Evolutionary conservation across 2,113 vertebrate species (phyloP).

Genomic region (Rhinolophus sinicus): DNA sequence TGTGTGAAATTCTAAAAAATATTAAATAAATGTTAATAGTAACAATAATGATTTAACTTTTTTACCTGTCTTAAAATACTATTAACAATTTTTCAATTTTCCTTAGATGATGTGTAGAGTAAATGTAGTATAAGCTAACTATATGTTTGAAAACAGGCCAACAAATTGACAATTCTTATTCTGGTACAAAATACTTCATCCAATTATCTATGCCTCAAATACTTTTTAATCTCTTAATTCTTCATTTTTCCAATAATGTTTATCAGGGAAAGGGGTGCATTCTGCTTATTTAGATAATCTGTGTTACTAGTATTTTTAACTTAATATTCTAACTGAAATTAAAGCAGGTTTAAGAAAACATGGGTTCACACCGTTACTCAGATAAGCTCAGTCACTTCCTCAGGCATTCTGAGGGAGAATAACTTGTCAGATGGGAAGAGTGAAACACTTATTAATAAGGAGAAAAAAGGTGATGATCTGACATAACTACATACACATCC

Average conservation of each 20-base stretch:
- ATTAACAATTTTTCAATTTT: not conserved
- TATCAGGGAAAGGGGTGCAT: not conserved
- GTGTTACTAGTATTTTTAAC: not conserved
- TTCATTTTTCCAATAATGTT: not conserved
- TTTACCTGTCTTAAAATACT: not conserved
- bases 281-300: not conserved
- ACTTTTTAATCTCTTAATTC: not conserved
- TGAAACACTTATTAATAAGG: not conserved
- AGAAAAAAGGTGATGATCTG: not conserved
- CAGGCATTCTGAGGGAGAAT: not conserved
- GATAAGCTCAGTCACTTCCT: not conserved
- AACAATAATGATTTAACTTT: not conserved
- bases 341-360: not conserved
- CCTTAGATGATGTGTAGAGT: not conserved
- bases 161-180: not conserved
- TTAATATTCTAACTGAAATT: slow-evolving; percentile 7
- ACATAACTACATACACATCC: not conserved
- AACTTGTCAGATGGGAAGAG: not conserved
- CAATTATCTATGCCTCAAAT: not conserved
- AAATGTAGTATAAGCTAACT: not conserved
- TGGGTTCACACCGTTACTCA: not conserved
- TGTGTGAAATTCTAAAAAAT: slow-evolving; percentile 14
- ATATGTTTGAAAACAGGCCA: not conserved
- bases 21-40: not conserved
- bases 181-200: not conserved